Base-by-base conservation (phyloP, 2,797 vertebrate genomes). In the Phataginus tetradactyla region DNA sequence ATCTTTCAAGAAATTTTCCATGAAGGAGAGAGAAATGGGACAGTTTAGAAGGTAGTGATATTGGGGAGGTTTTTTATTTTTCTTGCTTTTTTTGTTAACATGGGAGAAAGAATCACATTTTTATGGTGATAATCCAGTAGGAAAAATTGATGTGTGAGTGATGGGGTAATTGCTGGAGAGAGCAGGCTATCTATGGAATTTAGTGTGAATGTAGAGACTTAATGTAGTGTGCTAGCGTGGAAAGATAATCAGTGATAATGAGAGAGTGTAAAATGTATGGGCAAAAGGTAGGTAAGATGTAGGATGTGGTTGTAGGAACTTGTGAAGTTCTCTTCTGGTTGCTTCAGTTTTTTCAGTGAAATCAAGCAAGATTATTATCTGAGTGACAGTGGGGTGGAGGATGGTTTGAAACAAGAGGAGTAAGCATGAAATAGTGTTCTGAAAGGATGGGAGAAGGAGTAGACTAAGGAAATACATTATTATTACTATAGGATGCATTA, bases 291-390 rank as follows among this genome's bases (percentile, higher is more conserved):
- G 34, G 34, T 91, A 57, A 59, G 27, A 51, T 66, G 25, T 61
- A 63, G 69, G 15, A 66, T 83, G 61, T 81, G 21, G 51, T 89
- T 89, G 29, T 93, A 42, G 21, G 39, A 86, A 39, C 39, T 93
- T 78, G 55, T 90, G 71, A 72, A 63, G n/a, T 91, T 91, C 23
- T 87, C 6, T 86, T 83, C 37, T 78, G 51, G 72, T 32, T 63
- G 59, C 55, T 57, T 71, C 49, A 29, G 5, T 77, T 42, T 64
- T 93, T 87, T 80, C 80, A 81, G 27, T 86, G 68, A 93, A 93
- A 57, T 78, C 5, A 84, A 71, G 27, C 21, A 92, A n/a, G 69
- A 72, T 96, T 90, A 80, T 69, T n/a, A 86, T 29, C 25, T 78
- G 20, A 86, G 27, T 49, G 57, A 80, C 49, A 59, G 10, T 92